phyloP scores from a whole-genome alignment of 2,888 invertebrate species.

The Agelastica alni region DNA sequence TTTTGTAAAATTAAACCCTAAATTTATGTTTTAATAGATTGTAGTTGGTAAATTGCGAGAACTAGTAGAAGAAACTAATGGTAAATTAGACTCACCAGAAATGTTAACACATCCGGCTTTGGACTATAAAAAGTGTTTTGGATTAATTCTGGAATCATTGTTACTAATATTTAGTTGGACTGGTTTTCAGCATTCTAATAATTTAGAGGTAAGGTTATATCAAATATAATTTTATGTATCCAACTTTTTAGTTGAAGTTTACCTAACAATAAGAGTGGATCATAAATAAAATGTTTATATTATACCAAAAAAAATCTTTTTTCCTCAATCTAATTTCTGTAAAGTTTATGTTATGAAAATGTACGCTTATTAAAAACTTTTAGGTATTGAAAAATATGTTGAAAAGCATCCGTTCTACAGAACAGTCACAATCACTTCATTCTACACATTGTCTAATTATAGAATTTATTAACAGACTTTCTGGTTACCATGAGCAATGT shows the following conservation, averaged over 20 bases:
- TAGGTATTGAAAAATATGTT: conserved; percentile 60
- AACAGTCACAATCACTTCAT: conserved; percentile 40
- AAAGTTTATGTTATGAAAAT: too few relatives aligned
- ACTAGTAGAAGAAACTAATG: conserved; percentile 60
- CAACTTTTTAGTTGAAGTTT: too few relatives aligned
- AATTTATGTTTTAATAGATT: conserved; percentile 52
- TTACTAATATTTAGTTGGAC: conserved; percentile 60
- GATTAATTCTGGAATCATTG: conserved; percentile 54
- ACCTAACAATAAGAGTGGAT: too few relatives aligned
- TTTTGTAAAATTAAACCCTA: too few relatives aligned
- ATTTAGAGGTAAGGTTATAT: conserved; percentile 44
- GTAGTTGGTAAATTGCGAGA: conserved; percentile 46
- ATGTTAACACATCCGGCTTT: conserved; percentile 60
- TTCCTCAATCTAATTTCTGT: too few relatives aligned
- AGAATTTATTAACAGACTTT: conserved; percentile 55
- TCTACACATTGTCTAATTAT: conserved; percentile 50
- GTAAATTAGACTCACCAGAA: conserved; percentile 62
- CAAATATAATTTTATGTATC: too few relatives aligned
- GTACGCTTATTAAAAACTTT: too few relatives aligned
- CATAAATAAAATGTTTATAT: too few relatives aligned
- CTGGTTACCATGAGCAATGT: conserved; percentile 60
- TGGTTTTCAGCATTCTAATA: conserved; percentile 53
- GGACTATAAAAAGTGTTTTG: conserved; percentile 57
- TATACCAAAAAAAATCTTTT: too few relatives aligned
- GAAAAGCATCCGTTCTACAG: conserved; percentile 53